phyloP scores from a whole-genome alignment of 2,888 invertebrate species.

The Cephus rjabovi region DNA sequence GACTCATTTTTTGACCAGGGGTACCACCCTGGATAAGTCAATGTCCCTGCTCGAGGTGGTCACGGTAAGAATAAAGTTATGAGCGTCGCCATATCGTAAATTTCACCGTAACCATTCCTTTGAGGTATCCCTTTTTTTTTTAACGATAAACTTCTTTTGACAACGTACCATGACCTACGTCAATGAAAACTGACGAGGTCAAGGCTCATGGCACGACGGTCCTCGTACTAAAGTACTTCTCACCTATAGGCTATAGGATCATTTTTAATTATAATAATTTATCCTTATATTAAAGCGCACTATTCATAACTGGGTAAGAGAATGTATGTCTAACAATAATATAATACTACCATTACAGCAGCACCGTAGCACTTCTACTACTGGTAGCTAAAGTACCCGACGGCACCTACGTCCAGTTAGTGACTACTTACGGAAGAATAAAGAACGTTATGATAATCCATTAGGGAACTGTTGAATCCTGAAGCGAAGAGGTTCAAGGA shows the following conservation, averaged over 20 bases:
- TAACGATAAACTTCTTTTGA: constrained; percentile 3
- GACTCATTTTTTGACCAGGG: neutral
- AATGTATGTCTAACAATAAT: neutral
- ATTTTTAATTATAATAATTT: neutral
- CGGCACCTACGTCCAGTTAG: neutral
- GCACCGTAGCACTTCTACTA: neutral
- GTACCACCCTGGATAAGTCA: neutral
- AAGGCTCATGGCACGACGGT: neutral
- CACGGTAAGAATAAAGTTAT: constrained; percentile 34
- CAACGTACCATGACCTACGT: constrained; percentile 21
- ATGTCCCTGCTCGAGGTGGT: constrained; percentile 17
- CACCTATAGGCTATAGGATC: neutral
- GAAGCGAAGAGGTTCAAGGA: constrained; percentile 7
- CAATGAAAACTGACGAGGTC: constrained; percentile 18
- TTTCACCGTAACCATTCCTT: constrained; percentile 29
- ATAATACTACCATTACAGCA: neutral
- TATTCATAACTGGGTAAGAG: neutral
- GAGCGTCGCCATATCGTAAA: constrained; percentile 44
- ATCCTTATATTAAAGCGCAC: neutral
- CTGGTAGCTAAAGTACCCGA: neutral
- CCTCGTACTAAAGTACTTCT: neutral
- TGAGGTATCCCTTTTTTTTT: constrained; percentile 23
- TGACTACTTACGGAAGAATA: neutral
- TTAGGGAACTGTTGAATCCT: neutral
- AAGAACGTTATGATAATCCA: constrained; percentile 3